A percentile compares a stretch with the other conserved stretches of the same genome.
These are phyloP conservation scores for Alexandromys fortis DNA, from an alignment of 2,113 vertebrate genomes.

Conservation along the genomic window DNA sequence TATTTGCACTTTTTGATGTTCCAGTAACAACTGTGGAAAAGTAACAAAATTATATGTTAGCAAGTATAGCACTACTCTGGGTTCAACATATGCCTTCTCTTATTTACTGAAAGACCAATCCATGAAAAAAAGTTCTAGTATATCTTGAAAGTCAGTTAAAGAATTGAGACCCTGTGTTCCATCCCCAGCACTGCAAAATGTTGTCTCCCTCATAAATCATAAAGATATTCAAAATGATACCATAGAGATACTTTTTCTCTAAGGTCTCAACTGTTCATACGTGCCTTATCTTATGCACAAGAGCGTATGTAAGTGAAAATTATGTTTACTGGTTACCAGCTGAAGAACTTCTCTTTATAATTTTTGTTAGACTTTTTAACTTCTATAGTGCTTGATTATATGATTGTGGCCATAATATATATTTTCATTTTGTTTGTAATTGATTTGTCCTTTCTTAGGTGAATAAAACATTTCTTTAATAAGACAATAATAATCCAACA, in stretches of 20 bases:
- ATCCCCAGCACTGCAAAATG: no score
- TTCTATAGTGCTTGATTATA: conserved; percentile 40
- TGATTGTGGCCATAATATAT: neutral
- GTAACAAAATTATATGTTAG: conserved; percentile 6
- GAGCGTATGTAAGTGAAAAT: conserved; percentile 18
- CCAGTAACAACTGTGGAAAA: neutral
- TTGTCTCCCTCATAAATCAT: conserved; percentile 12
- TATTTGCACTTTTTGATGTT: conserved; percentile 18
- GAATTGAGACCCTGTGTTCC: neutral
- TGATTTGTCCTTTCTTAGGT: neutral
- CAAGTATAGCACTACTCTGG: neutral
- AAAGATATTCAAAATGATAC: conserved; percentile 14
- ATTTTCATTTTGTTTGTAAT: conserved; percentile 55
- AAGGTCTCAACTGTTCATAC: conserved; percentile 53
- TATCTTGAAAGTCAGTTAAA: conserved; percentile 33
- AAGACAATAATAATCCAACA: neutral
- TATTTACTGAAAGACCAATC: conserved; percentile 7
- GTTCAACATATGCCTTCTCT: conserved; percentile 22
- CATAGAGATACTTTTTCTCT: neutral
- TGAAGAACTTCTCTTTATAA: conserved; percentile 31
- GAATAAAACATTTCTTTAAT: neutral
- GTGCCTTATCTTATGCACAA: conserved; percentile 9
- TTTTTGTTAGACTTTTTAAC: conserved; percentile 18
- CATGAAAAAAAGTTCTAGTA: neutral
- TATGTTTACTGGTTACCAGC: conserved; percentile 23